Evolutionary conservation across 2,113 vertebrate species (phyloP), one percentile per base, ranked within the genome.

Genomic region (Barnardius zonarius): DNA sequence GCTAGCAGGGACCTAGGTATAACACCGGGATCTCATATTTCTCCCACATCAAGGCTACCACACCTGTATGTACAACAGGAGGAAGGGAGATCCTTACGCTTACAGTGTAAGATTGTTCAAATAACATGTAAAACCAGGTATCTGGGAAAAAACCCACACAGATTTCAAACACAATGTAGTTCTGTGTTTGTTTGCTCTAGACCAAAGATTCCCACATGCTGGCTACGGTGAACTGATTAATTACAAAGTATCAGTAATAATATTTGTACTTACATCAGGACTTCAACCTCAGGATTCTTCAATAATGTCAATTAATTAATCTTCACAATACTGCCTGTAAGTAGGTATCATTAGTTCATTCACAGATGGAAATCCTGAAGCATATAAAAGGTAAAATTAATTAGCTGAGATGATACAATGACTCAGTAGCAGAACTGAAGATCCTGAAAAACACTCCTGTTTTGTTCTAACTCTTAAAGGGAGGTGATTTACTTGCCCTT

Each of bases 221-320:
- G 59, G 83, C 55, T 73, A 85, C 67, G 54, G 66, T 49, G 41
- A 92, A 31, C 17, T 51, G 73, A 87, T 91, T 85, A 87, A 93
- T 94, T 87, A 83, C 43, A 57, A 92, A 85, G 41, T 46, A 92
- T 91, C 54, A 63, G 49, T 43, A 82, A 83, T 35, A 70, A 57
- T 70, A 41, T 81, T 96, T 89, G 70, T 82, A 82, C 92, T 93
- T 95, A 91, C 74, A 77, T 76, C 67, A 74, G 74, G 88, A 90
- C 46, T 95, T 96, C 80, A 83, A 95, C 63, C 86, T 95, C 92
- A 93, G 74, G 93, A 94, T 87, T 70, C 86, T 93, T 93, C 88
- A 93, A 51, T 93, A 94, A 93, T 82, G 86, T 92, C 83, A 96
- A 95, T 94, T 94, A 90, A 92, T 88, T 92, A 92, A 93, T 96